These are phyloP conservation scores for Atta texana DNA, from an alignment of 1,140 invertebrate genomes.

Conservation along the genomic window DNA sequence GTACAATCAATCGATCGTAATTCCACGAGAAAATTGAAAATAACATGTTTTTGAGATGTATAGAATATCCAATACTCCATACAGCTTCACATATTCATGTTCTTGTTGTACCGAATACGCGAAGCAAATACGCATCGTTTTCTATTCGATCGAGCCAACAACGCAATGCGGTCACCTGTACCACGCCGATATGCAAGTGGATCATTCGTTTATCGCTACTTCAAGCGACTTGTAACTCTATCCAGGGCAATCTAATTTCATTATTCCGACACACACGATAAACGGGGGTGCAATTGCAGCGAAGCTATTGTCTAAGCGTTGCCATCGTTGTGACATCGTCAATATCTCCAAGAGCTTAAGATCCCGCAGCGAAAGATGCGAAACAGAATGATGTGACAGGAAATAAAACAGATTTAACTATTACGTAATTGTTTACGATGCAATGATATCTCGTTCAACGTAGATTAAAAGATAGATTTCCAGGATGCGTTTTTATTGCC, in stretches of 20 bases:
- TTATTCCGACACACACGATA: constrained; percentile 57
- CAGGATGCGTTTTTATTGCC: neutral
- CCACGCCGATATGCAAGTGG: constrained; percentile 54
- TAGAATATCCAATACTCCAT: neutral
- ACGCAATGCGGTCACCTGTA: constrained; percentile 49
- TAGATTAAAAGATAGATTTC: neutral
- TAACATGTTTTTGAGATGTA: neutral
- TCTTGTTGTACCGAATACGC: neutral
- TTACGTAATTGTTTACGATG: constrained; percentile 40
- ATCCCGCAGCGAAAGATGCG: neutral
- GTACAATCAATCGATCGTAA: neutral
- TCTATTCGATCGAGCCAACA: constrained; percentile 12
- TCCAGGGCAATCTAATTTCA: constrained; percentile 63
- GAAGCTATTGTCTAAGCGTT: constrained; percentile 1
- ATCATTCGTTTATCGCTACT: constrained; percentile 57
- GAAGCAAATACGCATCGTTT: neutral
- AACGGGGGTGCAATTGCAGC: constrained; percentile 44
- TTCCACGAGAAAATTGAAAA: neutral
- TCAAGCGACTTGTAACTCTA: constrained; percentile 56
- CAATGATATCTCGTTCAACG: neutral
- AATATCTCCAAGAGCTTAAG: neutral
- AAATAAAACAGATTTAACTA: constrained; percentile 42
- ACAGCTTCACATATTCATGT: neutral
- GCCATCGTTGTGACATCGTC: neutral
- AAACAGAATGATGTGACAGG: neutral